Evolutionary conservation across 2,797 vertebrate genomes (phyloP), one percentile per base, ranked within the genome.

Genomic region (Saxicola maurus): DNA sequence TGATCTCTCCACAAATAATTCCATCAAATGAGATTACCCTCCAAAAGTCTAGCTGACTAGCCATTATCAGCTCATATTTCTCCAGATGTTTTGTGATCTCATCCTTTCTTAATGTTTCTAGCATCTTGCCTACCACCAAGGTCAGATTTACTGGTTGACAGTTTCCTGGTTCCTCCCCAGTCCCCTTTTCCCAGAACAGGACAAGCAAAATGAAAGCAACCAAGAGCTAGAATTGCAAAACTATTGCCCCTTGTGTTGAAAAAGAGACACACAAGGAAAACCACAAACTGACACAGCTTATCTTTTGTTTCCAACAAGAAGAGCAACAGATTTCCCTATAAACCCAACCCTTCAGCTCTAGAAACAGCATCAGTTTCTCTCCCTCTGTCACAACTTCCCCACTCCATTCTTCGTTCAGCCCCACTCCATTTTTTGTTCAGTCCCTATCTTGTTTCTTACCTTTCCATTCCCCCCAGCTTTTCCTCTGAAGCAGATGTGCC

Each of bases 21-120:
- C 65, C 71, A 91, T 86, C 67, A 80, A 30, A 92, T 73, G 83
- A 91, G 86, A 91, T 60, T 94, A 77, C 51, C 35, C 81, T 90
- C 66, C 83, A 64, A 74, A 83, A 86, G 80, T 75, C 92, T 87
- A 80, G 66, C 81, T 94, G 94, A 87, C 94, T 91, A 91, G 82
- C 91, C 88, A 95, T 91, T 93, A 96, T 92, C 95, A 92, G 85
- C 71, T 95, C 87, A 18, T 82, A 83, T 91, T 94, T 91, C 88
- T 93, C 95, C 91, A 93, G 91, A 95, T 95, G 90, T 94, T 93
- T 91, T 86, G 84, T 94, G 94, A 96, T 87, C 88, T 94, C 93
- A 95, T 94, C 82, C 87, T 74, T 92, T 90, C 82, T 86, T 92
- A 92, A 92, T 89, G 91, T 89, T 64, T 94, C 92, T 87, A 95